Conservation (phyloP, 2,797 vertebrate species). For the Odontamblyopus lacepedii region DNA sequence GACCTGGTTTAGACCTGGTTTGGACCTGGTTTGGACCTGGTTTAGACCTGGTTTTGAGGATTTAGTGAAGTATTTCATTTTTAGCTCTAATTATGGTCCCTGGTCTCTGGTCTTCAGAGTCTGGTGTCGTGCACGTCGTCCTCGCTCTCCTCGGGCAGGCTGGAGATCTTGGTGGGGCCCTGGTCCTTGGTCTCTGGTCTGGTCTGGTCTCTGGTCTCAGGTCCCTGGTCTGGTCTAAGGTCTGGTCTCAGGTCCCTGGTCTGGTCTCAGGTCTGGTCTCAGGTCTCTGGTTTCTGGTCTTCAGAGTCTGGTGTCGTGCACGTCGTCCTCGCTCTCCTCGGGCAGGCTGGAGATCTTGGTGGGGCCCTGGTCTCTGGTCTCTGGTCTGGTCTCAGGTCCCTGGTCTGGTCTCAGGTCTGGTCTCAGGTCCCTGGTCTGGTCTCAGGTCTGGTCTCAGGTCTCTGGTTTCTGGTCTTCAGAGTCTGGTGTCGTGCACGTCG, state of each 20-base stretch:
- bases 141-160: constrained; percentile 90
- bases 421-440: neutral
- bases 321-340: neutral
- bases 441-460: neutral
- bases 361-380: neutral
- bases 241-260: too few species aligned
- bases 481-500: neutral
- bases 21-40: neutral
- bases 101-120: constrained; percentile 53
- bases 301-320: neutral
- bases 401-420: too few species aligned
- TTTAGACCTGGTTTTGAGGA: too few species aligned
- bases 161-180: constrained; percentile 77
- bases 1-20: neutral
- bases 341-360: neutral
- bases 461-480: neutral
- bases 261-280: neutral
- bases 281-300: too few species aligned
- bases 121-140: constrained; percentile 94
- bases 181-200: too few species aligned
- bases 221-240: too few species aligned
- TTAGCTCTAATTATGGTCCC: neutral
- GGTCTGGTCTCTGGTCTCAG: too few species aligned
- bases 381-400: too few species aligned
- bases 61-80: too few species aligned